These are phyloP conservation scores for Stichopus horrens DNA, from an alignment of 53 echinoderm and acorn worm genomes.

Conservation along the genomic window DNA sequence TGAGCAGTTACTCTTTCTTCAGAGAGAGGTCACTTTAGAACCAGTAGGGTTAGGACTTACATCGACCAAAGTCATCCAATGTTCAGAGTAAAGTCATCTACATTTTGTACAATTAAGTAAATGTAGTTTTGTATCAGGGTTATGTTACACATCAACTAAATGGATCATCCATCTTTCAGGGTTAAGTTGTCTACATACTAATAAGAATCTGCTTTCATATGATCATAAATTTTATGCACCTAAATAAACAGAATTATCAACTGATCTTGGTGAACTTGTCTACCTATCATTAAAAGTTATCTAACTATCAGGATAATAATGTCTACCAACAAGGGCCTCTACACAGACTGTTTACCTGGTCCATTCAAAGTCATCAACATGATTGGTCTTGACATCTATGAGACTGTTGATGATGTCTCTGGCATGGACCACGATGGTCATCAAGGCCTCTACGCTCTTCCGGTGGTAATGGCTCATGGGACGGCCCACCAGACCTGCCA, in stretches of 20 bases:
- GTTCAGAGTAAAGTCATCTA: no score
- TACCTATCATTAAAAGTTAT: not conserved
- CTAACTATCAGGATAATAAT: not conserved
- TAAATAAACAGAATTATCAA: not conserved
- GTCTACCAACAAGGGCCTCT: not conserved
- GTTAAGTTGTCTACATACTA: no score
- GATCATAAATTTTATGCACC: conserved; percentile 50
- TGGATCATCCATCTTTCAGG: no score
- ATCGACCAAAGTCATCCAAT: no score
- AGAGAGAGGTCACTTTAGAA: no score
- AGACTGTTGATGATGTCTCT: conserved; percentile 82
- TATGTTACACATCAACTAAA: no score
- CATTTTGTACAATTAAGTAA: no score
- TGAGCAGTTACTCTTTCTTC: no score
- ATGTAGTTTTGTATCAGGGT: no score
- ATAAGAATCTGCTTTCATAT: no score
- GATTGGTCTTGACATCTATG: conserved; percentile 75
- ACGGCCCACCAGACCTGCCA: conserved; percentile 87
- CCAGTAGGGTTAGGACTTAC: no score
- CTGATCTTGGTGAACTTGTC: not conserved
- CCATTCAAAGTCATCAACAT: conserved; percentile 96
- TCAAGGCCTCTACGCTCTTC: conserved; percentile 93
- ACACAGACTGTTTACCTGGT: conserved; percentile 62
- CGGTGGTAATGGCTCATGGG: conserved; percentile 71
- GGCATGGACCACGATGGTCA: conserved; percentile 94